Evolutionary conservation across 2,797 vertebrate species (phyloP).

Genomic region (Benthosema pterotum): DNA sequence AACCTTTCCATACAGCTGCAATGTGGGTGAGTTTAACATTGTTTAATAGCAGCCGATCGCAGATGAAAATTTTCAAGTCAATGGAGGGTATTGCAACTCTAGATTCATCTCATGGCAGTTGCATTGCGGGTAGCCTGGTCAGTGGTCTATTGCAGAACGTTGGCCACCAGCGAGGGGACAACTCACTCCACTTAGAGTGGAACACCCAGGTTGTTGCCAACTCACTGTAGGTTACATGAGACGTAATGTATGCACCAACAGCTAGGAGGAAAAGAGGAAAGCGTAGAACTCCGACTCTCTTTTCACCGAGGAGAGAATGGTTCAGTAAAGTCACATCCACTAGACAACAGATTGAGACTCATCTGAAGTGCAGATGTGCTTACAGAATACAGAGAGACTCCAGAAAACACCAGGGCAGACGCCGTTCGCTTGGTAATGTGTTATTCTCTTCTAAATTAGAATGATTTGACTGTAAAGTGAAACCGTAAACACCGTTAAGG

Average conservation of each 20-base stretch:
- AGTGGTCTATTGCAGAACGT: too few relatives aligned
- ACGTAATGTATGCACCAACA: slow-evolving; percentile 11
- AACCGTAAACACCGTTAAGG: too few relatives aligned
- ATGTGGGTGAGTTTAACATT: too few relatives aligned
- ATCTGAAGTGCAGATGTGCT: slow-evolving; percentile 34
- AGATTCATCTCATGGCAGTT: too few relatives aligned
- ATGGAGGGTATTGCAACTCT: too few relatives aligned
- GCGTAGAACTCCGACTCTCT: not conserved
- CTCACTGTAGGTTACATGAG: not conserved
- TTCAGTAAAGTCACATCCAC: slow-evolving; percentile 3
- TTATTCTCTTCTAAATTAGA: slow-evolving; percentile 1
- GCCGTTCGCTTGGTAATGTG: not conserved
- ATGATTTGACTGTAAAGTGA: slow-evolving; percentile 6
- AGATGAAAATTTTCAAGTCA: too few relatives aligned
- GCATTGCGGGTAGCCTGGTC: too few relatives aligned
- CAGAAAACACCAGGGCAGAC: slow-evolving; percentile 13
- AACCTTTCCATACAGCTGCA: too few relatives aligned
- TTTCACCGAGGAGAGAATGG: slow-evolving; percentile 4
- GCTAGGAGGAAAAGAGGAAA: slow-evolving; percentile 6
- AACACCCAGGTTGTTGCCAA: too few relatives aligned
- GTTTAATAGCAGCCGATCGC: too few relatives aligned
- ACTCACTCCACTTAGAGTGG: too few relatives aligned
- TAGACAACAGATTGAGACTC: slow-evolving; percentile 11
- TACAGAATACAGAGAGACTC: not conserved
- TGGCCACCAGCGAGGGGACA: too few relatives aligned